Evolutionary conservation across 2,113 vertebrate genomes (phyloP).

Genomic region (Himantopus leucocephalus): DNA sequence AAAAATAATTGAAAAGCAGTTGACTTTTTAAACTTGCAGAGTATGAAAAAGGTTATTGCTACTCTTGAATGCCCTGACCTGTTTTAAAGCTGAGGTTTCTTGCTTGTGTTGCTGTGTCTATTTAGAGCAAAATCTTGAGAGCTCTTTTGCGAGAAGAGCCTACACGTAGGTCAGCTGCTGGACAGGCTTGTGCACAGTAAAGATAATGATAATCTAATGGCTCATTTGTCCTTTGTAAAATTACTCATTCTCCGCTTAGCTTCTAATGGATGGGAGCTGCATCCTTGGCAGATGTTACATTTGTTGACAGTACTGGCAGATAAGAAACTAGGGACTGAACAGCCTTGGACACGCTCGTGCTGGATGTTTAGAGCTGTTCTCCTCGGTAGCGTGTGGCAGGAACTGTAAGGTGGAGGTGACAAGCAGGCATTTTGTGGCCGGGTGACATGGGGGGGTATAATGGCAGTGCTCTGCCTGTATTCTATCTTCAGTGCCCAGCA

Average conservation of each 20-base stretch:
- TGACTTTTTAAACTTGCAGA: background rate
- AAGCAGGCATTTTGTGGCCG: background rate
- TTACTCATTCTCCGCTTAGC: rapidly evolving
- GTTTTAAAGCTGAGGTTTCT: background rate
- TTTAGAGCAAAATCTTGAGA: background rate
- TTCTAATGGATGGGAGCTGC: background rate
- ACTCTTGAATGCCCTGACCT: rapidly evolving
- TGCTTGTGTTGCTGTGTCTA: background rate
- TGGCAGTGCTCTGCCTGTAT: background rate
- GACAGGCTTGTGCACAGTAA: background rate
- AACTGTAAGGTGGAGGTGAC: background rate
- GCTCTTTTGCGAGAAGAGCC: background rate
- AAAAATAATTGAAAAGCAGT: background rate
- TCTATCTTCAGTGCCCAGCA: background rate
- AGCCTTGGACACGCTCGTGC: background rate
- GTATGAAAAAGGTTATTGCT: background rate
- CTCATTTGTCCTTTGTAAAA: background rate
- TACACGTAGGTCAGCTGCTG: background rate
- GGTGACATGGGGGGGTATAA: rapidly evolving
- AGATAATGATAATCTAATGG: background rate
- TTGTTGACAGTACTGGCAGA: background rate
- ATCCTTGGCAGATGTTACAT: background rate
- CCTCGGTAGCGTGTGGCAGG: background rate
- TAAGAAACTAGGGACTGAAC: background rate
- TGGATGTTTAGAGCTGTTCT: background rate